Conservation (phyloP, 1,140 invertebrate genomes). For the Zaprionus davidi region DNA sequence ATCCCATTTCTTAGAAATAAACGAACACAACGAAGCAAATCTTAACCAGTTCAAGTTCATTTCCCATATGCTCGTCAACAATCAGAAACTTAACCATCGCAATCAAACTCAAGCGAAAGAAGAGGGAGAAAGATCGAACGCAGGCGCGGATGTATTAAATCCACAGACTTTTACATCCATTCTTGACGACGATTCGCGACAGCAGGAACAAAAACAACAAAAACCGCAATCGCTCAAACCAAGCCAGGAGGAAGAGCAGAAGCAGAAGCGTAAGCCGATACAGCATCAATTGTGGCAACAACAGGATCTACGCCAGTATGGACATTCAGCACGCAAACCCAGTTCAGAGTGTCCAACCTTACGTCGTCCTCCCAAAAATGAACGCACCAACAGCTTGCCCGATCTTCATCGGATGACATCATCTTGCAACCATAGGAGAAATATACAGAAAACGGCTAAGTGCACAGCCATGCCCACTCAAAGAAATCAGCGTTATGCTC, state of each 20-base stretch:
- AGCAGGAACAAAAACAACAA: neutral
- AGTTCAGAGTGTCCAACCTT: neutral
- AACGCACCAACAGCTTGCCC: constrained; percentile 50
- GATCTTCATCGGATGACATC: constrained; percentile 24
- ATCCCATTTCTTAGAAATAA: constrained; percentile 41
- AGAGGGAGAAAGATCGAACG: neutral
- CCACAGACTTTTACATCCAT: too few relatives aligned
- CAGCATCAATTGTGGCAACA: constrained; percentile 61
- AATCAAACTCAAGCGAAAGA: constrained; percentile 27
- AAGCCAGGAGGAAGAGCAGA: neutral
- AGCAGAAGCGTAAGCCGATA: neutral
- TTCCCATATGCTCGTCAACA: constrained; percentile 71
- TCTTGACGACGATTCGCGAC: neutral
- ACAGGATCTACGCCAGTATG: constrained; percentile 6
- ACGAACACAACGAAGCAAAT: constrained; percentile 52
- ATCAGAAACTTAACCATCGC: constrained; percentile 54
- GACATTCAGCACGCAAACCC: neutral
- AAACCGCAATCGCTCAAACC: neutral
- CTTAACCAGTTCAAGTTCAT: constrained; percentile 72
- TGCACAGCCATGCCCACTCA: neutral
- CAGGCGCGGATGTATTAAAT: neutral
- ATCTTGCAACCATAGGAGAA: neutral
- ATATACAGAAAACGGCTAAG: neutral
- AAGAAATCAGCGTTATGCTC: neutral
- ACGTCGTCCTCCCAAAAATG: neutral